These are phyloP conservation scores for Syritta pipiens DNA, from an alignment of 2,888 invertebrate species.

Conservation along the genomic window DNA sequence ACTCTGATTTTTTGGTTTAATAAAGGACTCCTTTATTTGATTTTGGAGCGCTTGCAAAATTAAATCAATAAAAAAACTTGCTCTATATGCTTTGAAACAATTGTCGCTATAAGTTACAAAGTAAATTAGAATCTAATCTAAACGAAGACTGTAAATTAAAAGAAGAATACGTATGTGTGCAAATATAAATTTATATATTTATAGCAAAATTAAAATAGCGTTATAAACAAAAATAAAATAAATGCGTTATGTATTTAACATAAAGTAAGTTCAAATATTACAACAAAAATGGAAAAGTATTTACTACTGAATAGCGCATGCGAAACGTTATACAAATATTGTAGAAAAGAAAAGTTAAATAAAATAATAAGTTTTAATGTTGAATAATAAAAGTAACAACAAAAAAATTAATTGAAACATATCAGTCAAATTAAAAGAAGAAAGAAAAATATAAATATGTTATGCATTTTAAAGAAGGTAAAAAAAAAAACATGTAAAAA, in stretches of 20 bases:
- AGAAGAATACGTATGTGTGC: neutral
- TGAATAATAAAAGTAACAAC: slow-evolving; percentile 3
- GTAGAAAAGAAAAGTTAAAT: slow-evolving; percentile 30
- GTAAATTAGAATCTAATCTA: slow-evolving; percentile 40
- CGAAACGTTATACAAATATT: slow-evolving; percentile 43
- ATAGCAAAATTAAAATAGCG: slow-evolving; percentile 53
- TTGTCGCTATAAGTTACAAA: slow-evolving; percentile 3
- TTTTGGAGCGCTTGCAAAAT: neutral
- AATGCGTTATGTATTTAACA: slow-evolving; percentile 22
- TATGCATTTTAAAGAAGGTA: slow-evolving; percentile 21
- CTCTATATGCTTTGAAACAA: slow-evolving; percentile 3
- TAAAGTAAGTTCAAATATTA: slow-evolving; percentile 20
- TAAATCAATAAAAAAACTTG: neutral
- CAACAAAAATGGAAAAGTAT: neutral
- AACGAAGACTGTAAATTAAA: slow-evolving; percentile 58
- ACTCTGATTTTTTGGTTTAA: neutral
- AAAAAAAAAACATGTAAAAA: slow-evolving; percentile 30
- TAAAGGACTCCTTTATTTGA: no score
- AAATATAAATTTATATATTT: slow-evolving; percentile 61
- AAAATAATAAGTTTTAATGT: slow-evolving; percentile 27
- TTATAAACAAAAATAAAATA: slow-evolving; percentile 22
- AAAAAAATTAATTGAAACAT: slow-evolving; percentile 54
- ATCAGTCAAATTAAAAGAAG: slow-evolving; percentile 38
- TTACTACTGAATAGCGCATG: slow-evolving; percentile 30
- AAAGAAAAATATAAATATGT: slow-evolving; percentile 24